These are phyloP conservation scores for Ochlodes sylvanus DNA, from an alignment of 2,888 invertebrate genomes.

Conservation along the genomic window DNA sequence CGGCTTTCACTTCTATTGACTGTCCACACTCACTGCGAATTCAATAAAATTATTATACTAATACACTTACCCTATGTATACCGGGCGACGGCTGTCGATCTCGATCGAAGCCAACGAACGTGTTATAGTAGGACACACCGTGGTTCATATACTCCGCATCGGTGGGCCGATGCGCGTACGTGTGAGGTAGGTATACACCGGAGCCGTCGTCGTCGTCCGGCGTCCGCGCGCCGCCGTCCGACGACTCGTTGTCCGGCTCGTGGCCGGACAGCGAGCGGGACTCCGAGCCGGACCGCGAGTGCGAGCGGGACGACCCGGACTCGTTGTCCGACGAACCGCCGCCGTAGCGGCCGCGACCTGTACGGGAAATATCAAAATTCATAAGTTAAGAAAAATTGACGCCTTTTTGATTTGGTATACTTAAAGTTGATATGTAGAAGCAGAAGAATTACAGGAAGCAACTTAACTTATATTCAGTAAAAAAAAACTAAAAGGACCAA, in stretches of 20 bases:
- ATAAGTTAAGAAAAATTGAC: too few relatives aligned
- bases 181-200: conserved; percentile 87
- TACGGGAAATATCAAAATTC: neutral
- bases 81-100: conserved; percentile 76
- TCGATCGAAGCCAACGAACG: conserved; percentile 84
- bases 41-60: too few relatives aligned
- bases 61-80: conserved; percentile 78
- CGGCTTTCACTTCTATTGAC: too few relatives aligned
- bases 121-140: conserved; percentile 86
- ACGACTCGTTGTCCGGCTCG: conserved; percentile 91
- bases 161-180: conserved; percentile 78
- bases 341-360: conserved; percentile 89
- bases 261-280: conserved; percentile 90
- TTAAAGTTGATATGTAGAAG: too few relatives aligned
- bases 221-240: conserved; percentile 88
- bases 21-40: too few relatives aligned
- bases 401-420: too few relatives aligned
- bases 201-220: conserved; percentile 89
- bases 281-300: conserved; percentile 81
- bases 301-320: conserved; percentile 91
- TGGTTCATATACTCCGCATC: conserved; percentile 82
- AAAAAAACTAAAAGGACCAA: too few relatives aligned
- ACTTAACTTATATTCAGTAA: too few relatives aligned
- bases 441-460: too few relatives aligned
- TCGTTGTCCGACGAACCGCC: conserved; percentile 83